phyloP scores from a whole-genome alignment of 2,888 invertebrate species.

The Seira ritae region DNA sequence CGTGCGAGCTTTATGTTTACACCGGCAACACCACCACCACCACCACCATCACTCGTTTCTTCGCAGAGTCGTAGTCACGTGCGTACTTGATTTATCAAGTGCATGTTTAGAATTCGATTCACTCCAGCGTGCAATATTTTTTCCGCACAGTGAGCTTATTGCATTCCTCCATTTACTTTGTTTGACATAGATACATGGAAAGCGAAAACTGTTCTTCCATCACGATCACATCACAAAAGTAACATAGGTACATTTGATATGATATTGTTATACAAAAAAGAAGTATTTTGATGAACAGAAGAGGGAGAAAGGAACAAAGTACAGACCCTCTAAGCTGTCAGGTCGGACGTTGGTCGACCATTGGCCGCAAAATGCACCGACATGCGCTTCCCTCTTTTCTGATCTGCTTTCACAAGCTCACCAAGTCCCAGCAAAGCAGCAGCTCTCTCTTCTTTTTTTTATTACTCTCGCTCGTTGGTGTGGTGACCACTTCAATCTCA shows the following conservation, averaged over 20 bases:
- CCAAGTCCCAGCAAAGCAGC: neutral
- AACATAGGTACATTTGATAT: too few species aligned
- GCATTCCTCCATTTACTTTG: neutral
- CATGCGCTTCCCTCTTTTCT: conserved; percentile 43
- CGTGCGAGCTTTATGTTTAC: conserved; percentile 30
- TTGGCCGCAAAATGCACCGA: conserved; percentile 63
- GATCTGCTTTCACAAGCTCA: conserved; percentile 17
- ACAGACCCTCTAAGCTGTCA: conserved; percentile 41
- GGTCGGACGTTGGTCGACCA: conserved; percentile 59
- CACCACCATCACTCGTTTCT: neutral
- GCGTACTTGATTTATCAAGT: conserved; percentile 54
- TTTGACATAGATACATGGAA: conserved; percentile 4
- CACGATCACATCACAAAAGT: too few species aligned
- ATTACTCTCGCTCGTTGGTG: too few species aligned
- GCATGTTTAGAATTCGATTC: conserved; percentile 37
- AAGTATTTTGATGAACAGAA: neutral
- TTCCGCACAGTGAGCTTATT: conserved; percentile 35
- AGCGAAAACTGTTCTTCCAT: too few species aligned
- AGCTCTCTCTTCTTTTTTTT: neutral
- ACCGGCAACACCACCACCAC: too few species aligned
- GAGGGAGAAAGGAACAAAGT: conserved; percentile 12
- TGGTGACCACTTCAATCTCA: conserved; percentile 55
- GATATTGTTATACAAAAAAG: too few species aligned
- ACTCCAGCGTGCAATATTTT: conserved; percentile 43
- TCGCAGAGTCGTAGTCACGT: conserved; percentile 41